Evolutionary conservation across 2,888 invertebrate genomes (phyloP), one percentile per base, ranked within the genome.

Genomic region (Rhagonycha lutea): DNA sequence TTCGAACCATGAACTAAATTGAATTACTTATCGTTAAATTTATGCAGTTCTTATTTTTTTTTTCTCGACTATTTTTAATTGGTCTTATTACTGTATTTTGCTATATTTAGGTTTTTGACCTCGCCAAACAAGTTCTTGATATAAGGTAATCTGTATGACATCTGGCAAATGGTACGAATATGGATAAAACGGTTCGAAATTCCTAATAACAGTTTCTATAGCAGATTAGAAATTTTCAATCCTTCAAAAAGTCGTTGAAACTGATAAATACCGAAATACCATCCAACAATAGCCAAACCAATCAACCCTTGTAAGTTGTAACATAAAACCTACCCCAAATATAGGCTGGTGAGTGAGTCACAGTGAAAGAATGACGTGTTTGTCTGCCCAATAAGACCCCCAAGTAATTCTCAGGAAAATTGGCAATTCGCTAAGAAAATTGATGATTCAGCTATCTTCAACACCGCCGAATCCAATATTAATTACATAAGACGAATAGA

Each of bases 131-230:
- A 73, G 63, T 68, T 73, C 47, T 73, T 29, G 61, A 26, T 29
- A 72, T 72, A 73, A 60, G 63, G 68, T 29, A 68, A 68, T 18
- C 65, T 47, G 74, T 63, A 70, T 74, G 70, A 74, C 74, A 74
- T 74, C 70, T 74, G 74, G 74, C 70, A 70, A 74, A 74, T 74
- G 69, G 47, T 65, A 70, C 71, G 69, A 72, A 70, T 74, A 70
- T 74, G 70, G 70, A 32, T 74, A 68, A 74, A 67, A 70, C 67
- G 67, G 60, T 70, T 65, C 67, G 67, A 61, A 65, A 70, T 69
- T 67, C 65, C 61, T 32, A 71, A 69, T 70, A 70, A 70, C 74
- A 74, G 70, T 70, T 70, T 70, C 65, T 29, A 65, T 24, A 65
- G 14, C 24, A 24, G 24, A 24, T 24, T 65, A 24, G 63, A 23